Conservation (phyloP, 2,113 vertebrate genomes). For the Nanorana parkeri region DNA sequence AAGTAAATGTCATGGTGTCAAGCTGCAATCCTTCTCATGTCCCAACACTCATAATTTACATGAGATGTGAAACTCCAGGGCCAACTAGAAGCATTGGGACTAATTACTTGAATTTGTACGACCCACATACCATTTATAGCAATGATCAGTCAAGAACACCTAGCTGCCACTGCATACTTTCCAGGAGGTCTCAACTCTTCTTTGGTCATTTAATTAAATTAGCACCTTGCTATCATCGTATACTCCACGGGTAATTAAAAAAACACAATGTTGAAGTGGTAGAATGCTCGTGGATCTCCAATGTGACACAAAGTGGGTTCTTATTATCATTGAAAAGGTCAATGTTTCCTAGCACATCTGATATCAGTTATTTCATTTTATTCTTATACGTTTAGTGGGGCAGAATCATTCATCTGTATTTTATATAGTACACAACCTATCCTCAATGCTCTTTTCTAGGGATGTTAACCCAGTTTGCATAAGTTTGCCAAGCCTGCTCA, state of each 20-base stretch:
- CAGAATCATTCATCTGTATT: no score
- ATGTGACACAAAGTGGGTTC: no score
- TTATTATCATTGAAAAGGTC: no score
- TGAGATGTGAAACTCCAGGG: slow-evolving; percentile 63
- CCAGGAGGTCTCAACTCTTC: neutral
- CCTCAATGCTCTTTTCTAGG: no score
- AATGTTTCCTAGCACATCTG: no score
- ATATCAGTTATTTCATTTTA: no score
- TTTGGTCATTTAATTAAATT: neutral
- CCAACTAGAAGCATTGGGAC: slow-evolving; percentile 65
- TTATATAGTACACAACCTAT: no score
- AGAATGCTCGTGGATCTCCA: neutral
- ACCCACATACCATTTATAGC: slow-evolving; percentile 62
- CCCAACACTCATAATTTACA: slow-evolving; percentile 70
- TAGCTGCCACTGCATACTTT: slow-evolving; percentile 38
- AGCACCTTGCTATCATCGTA: neutral
- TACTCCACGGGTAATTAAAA: neutral
- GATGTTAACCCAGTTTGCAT: no score
- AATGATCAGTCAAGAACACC: slow-evolving; percentile 67
- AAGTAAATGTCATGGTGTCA: slow-evolving; percentile 67
- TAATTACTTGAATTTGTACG: slow-evolving; percentile 70
- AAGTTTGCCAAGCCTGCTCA: no score
- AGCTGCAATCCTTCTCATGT: slow-evolving; percentile 67
- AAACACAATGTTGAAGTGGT: neutral
- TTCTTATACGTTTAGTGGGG: no score